Base-by-base conservation (phyloP, 2,888 invertebrate genomes). In the Cephus pulcher region DNA sequence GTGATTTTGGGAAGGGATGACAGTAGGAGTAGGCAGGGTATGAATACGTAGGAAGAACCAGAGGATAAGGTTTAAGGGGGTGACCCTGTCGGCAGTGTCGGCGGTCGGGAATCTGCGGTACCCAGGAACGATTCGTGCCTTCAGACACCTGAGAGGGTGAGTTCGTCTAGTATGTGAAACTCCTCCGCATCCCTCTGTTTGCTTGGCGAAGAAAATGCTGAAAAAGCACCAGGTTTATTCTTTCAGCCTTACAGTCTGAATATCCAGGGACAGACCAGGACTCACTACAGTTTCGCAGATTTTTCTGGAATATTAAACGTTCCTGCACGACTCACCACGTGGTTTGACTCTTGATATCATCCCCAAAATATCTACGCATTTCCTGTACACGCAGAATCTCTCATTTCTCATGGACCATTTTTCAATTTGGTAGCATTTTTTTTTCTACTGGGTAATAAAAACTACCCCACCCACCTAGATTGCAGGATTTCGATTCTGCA, bases 51-150 rank as follows among this genome's bases (percentile, higher is more conserved):
- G 23, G 56, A 56, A 56, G 23, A 56, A 56, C 56, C 56, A 56
- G 56, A 23, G 15, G 15, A 6, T 40, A 40, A 15, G 40, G 15
- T 40, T 40, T 40, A 15, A 40, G 56, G 37, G 56, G 56, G 56
- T 56, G 9, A 23, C 56, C 23, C 9, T 56, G 56, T 23, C 9
- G 56, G 15, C 6, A 0, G 40, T 40, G 40, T 40, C 81, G 83
- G 80, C 78, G 83, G 82, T 76, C 80, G 81, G 81, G 85, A 85
- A 85, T 85, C 83, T 78, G 69, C 78, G 78, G 75, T 74, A 73
- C 76, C 40, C 78, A 30, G 74, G 73, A 15, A 75, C 35, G 76
- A 37, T 56, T 77, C 77, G 79, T 75, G 81, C 82, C 80, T 80
- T 73, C 81, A 85, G 84, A 83, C 82, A 85, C 81, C 83, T 83